Evolutionary conservation across 2,797 vertebrate genomes (phyloP).

Genomic region (Mormyrus hasselquistii): DNA sequence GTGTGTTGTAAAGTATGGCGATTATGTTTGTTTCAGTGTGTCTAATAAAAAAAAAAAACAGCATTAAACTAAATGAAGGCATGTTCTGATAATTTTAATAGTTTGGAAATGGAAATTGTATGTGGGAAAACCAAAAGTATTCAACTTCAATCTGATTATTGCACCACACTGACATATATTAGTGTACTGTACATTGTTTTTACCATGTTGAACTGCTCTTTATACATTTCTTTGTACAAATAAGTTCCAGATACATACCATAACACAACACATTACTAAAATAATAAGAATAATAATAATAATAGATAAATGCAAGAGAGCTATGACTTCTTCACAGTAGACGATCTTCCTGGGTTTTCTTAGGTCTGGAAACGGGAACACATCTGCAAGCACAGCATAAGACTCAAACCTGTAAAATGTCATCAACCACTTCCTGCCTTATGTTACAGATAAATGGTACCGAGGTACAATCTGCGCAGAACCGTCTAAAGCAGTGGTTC

Average conservation of each 20-base stretch:
- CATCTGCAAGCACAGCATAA: conserved; percentile 42
- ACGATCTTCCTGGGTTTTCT: background rate
- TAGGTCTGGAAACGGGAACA: conserved; percentile 44
- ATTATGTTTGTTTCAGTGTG: conserved; percentile 68
- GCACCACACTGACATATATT: conserved; percentile 7
- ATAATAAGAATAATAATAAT: background rate
- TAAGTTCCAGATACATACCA: conserved; percentile 1
- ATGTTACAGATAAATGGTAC: background rate
- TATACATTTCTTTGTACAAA: background rate
- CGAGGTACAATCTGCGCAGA: background rate
- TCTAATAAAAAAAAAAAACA: conserved; percentile 59
- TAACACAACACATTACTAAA: background rate
- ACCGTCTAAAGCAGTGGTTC: background rate
- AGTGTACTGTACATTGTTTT: background rate
- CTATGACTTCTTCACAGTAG: background rate
- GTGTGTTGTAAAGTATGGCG: conserved; percentile 54
- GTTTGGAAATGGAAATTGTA: background rate
- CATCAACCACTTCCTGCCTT: background rate
- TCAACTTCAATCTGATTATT: background rate
- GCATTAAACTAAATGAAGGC: background rate
- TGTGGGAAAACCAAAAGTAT: background rate
- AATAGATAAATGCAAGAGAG: background rate
- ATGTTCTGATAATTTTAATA: background rate
- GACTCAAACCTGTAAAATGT: background rate
- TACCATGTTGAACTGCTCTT: background rate